Conservation (phyloP, 1,140 invertebrate species). For the Cydia strobilella region DNA sequence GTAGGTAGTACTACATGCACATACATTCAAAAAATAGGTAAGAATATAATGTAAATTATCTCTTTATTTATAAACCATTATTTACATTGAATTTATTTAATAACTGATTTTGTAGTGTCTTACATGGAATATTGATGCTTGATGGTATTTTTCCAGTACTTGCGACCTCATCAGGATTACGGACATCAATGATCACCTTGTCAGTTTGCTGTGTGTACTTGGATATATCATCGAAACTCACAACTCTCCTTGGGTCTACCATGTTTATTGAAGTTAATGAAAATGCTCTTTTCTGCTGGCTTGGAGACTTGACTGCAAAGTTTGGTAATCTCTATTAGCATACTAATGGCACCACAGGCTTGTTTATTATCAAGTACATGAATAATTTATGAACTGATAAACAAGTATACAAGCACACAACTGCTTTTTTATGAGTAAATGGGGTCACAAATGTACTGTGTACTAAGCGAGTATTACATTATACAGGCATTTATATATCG, state of each 20-base stretch:
- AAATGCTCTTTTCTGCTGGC: not conserved
- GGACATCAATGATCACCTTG: constrained; percentile 84
- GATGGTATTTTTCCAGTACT: constrained; percentile 84
- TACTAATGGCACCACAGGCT: not conserved
- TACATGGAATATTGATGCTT: constrained; percentile 87
- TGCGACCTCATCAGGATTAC: constrained; percentile 83
- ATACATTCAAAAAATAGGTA: too few species aligned
- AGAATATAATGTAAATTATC: too few species aligned
- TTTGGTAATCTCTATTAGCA: not conserved
- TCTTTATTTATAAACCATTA: too few species aligned
- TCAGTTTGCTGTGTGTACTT: constrained; percentile 61
- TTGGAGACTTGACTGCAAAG: not conserved
- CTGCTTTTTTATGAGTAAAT: too few species aligned
- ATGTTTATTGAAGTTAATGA: constrained; percentile 41
- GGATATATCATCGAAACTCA: constrained; percentile 68
- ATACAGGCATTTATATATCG: too few species aligned
- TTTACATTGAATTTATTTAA: too few species aligned
- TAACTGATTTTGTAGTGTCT: constrained; percentile 38
- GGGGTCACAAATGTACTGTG: too few species aligned
- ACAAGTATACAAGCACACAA: too few species aligned
- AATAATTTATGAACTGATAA: constrained; percentile 2
- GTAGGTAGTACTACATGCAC: too few species aligned
- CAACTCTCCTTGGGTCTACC: constrained; percentile 57
- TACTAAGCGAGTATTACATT: not conserved
- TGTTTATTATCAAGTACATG: not conserved